These are phyloP conservation scores for Zapus hudsonius DNA, from an alignment of 2,113 vertebrate genomes.

Conservation along the genomic window DNA sequence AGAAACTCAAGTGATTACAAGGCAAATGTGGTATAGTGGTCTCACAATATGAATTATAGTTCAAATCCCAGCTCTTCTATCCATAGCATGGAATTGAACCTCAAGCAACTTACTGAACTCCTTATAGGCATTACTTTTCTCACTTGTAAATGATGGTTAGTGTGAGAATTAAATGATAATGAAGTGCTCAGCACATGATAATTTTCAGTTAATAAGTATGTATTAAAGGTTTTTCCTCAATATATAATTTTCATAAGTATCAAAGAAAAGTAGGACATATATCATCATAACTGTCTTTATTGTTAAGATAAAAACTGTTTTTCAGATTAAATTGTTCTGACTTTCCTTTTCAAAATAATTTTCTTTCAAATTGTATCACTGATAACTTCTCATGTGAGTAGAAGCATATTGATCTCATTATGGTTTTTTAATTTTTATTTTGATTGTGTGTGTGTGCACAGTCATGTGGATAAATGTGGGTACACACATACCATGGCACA, in stretches of 20 bases:
- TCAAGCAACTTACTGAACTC: neutral
- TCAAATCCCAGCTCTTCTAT: slow-evolving; percentile 3
- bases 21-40: neutral
- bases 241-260: slow-evolving; percentile 9
- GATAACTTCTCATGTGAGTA: neutral
- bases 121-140: slow-evolving; percentile 21
- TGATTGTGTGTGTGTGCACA: neutral
- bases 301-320: neutral
- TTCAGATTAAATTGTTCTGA: slow-evolving; percentile 42
- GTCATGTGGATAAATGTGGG: rapidly evolving
- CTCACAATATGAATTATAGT: neutral
- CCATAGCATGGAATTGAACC: neutral
- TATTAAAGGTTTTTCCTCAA: neutral
- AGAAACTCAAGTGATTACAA: neutral
- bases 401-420: neutral
- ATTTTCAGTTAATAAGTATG: neutral
- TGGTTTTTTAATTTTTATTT: neutral
- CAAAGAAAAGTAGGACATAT: slow-evolving; percentile 18
- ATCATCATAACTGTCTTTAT: slow-evolving; percentile 22
- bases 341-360: slow-evolving; percentile 33
- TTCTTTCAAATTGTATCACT: slow-evolving; percentile 1
- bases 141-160: neutral
- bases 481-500: no score
- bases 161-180: slow-evolving; percentile 22
- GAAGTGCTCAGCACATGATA: neutral